These are phyloP conservation scores for Xerus inauris DNA, from an alignment of 2,113 vertebrate genomes.

Conservation along the genomic window DNA sequence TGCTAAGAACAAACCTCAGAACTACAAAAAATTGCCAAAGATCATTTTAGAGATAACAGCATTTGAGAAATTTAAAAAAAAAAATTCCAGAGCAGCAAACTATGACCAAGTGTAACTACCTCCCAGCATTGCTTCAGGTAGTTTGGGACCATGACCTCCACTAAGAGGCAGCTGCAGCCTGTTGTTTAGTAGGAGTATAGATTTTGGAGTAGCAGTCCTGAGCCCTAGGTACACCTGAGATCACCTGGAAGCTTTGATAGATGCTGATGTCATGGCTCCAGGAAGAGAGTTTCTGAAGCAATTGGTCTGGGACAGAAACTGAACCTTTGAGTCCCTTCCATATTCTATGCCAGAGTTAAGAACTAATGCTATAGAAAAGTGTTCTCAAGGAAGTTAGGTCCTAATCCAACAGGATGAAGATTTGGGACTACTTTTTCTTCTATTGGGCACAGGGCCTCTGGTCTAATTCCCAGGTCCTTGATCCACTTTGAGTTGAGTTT, in stretches of 20 bases:
- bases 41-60: background rate
- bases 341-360: background rate
- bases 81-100: background rate
- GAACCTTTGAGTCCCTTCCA: background rate
- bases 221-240: background rate
- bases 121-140: background rate
- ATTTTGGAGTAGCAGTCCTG: background rate
- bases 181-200: background rate
- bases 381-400: too few relatives aligned
- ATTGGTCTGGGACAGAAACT: background rate
- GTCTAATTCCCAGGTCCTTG: too few relatives aligned
- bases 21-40: background rate
- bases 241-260: background rate
- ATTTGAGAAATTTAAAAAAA: background rate
- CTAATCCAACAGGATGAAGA: too few relatives aligned
- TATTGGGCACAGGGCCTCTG: too few relatives aligned
- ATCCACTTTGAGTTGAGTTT: too few relatives aligned
- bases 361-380: background rate
- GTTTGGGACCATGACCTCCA: background rate
- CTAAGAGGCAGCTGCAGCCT: background rate
- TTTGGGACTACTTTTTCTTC: too few relatives aligned
- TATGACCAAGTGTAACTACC: background rate
- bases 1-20: background rate
- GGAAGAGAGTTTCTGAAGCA: background rate
- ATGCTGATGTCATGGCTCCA: background rate